Conservation (phyloP, 2,888 invertebrate species). For the Tenthredo livida region DNA sequence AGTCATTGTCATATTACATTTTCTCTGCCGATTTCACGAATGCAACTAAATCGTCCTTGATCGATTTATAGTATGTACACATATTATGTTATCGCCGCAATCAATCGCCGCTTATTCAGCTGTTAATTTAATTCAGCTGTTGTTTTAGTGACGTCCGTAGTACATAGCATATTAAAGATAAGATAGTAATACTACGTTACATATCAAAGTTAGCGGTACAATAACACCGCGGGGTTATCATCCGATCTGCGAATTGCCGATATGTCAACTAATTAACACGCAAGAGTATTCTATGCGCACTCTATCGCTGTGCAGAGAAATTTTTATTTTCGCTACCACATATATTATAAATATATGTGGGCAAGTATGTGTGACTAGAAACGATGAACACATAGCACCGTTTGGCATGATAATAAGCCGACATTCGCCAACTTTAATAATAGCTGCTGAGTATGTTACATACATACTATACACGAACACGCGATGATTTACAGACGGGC, state of each 20-base stretch:
- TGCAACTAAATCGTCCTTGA: neutral
- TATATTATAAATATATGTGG: neutral
- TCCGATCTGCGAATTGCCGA: neutral
- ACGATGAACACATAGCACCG: neutral
- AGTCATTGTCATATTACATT: neutral
- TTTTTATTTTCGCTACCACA: neutral
- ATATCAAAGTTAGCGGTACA: neutral
- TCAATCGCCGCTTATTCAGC: neutral
- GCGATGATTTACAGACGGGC: no score
- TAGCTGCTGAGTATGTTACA: neutral
- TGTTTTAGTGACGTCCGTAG: neutral
- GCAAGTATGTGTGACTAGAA: neutral
- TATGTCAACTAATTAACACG: neutral
- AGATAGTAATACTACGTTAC: neutral
- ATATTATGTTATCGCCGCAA: neutral
- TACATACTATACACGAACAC: neutral
- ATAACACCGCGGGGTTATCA: neutral
- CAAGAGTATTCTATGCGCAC: neutral
- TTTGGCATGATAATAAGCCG: conserved; percentile 51
- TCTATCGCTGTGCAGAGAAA: neutral
- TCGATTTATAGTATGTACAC: neutral
- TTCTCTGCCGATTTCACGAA: neutral
- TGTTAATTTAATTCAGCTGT: neutral
- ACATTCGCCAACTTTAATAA: conserved; percentile 32
- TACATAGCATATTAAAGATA: neutral